Evolutionary conservation across 2,888 invertebrate species (phyloP).

Genomic region (Drosophila greeni): DNA sequence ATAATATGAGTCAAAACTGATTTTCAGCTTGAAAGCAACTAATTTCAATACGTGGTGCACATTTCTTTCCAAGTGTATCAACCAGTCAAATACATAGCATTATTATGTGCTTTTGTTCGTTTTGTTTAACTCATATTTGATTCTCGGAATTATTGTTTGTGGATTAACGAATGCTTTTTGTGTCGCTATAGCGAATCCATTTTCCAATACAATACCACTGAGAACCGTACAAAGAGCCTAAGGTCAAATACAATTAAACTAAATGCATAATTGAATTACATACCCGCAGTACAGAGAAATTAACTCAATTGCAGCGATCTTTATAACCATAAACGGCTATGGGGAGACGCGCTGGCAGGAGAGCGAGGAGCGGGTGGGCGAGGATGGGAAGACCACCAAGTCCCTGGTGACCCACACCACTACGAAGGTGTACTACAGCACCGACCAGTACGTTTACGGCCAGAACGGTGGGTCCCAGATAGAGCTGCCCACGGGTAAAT

Average conservation of each 20-base stretch:
- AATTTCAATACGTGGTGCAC: not conserved
- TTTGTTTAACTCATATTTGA: conserved; percentile 8
- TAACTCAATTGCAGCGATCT: conserved; percentile 74
- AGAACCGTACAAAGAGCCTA: conserved; percentile 8
- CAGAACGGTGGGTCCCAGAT: conserved; percentile 82
- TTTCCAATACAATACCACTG: conserved; percentile 7
- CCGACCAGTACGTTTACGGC: conserved; percentile 76
- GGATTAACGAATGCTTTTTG: conserved; percentile 9
- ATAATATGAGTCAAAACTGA: not conserved
- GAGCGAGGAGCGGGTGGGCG: conserved; percentile 69
- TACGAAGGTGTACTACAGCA: conserved; percentile 75
- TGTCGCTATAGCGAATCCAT: not conserved
- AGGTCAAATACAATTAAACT: conserved; percentile 35
- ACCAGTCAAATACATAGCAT: not conserved
- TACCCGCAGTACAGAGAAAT: conserved; percentile 44
- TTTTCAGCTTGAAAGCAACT: not conserved
- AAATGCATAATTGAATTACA: conserved; percentile 40
- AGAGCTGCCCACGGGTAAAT: conserved; percentile 84
- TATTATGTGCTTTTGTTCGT: conserved; percentile 4
- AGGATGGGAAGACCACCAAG: conserved; percentile 74
- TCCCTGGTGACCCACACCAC: conserved; percentile 73
- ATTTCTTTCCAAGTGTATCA: not conserved
- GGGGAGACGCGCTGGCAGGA: conserved; percentile 78
- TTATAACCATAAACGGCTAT: conserved; percentile 76
- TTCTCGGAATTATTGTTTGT: conserved; percentile 22